A percentile compares a stretch with the other conserved stretches of the same genome.
Evolutionary conservation across 2,797 vertebrate species (phyloP).

Genomic region (Crocidura indochinensis): DNA sequence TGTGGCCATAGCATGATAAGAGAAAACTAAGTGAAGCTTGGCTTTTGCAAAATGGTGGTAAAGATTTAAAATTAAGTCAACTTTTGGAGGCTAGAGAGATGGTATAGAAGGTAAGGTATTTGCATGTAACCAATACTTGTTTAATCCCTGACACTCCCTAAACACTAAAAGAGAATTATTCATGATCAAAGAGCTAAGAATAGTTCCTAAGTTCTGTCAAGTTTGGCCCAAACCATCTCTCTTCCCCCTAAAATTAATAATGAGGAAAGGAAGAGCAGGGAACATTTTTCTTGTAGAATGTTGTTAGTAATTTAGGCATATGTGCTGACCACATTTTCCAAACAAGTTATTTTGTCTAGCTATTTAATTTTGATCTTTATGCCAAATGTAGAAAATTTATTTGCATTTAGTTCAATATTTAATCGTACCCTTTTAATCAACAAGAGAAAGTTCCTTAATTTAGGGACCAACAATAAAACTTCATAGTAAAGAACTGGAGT

Average conservation of each 20-base stretch:
- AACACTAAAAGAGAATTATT: too few species aligned
- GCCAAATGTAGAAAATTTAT: constrained; percentile 29
- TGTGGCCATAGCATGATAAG: neutral
- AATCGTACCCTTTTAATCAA: neutral
- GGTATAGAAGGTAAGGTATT: too few species aligned
- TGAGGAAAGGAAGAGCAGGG: neutral
- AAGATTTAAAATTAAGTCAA: neutral
- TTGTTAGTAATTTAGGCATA: neutral
- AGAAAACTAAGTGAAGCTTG: fast-evolving
- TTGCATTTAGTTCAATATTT: constrained; percentile 35
- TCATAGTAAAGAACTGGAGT: neutral
- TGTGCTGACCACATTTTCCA: neutral
- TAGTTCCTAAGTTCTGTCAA: neutral
- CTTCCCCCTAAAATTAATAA: too few species aligned
- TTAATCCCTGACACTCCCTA: too few species aligned
- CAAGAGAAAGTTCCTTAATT: neutral
- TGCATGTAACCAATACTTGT: too few species aligned
- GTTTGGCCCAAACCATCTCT: too few species aligned
- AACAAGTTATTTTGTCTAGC: neutral
- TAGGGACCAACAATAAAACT: neutral
- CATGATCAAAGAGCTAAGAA: neutral
- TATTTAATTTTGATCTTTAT: constrained; percentile 12
- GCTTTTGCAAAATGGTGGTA: fast-evolving
- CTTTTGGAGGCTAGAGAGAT: neutral
- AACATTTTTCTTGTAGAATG: neutral